A percentile compares a stretch with the other conserved stretches of the same genome.
phyloP scores from a whole-genome alignment of 2,888 invertebrate genomes.

The Lucinisca nassula region DNA sequence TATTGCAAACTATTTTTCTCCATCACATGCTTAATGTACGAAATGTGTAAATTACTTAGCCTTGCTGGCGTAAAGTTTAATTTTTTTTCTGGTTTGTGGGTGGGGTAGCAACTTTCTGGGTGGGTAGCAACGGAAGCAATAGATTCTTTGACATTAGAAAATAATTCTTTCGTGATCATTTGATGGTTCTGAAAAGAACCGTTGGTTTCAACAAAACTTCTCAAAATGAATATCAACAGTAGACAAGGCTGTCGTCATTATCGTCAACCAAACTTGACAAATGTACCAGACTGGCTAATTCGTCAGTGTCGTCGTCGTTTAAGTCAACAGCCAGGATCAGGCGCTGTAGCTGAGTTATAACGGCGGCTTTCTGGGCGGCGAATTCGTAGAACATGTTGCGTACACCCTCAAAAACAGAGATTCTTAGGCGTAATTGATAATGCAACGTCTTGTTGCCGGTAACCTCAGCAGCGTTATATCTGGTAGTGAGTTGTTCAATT shows the following conservation, averaged over 20 bases:
- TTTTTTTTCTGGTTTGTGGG: too few relatives aligned
- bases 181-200: conserved; percentile 7
- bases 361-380: neutral
- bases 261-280: neutral
- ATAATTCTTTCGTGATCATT: neutral
- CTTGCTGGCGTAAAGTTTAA: too few relatives aligned
- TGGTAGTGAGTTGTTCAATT: neutral
- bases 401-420: neutral
- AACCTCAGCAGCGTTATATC: neutral
- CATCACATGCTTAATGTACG: too few relatives aligned
- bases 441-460: neutral
- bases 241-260: neutral
- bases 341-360: neutral
- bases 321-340: neutral
- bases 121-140: too few relatives aligned
- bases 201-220: neutral
- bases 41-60: too few relatives aligned
- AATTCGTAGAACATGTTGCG: conserved; percentile 10
- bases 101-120: too few relatives aligned
- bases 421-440: neutral
- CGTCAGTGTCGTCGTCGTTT: neutral
- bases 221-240: neutral
- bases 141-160: too few relatives aligned
- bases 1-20: too few relatives aligned
- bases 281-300: neutral